Base-by-base conservation (phyloP, 2,888 invertebrate species). In the Salpingus planirostris region DNA sequence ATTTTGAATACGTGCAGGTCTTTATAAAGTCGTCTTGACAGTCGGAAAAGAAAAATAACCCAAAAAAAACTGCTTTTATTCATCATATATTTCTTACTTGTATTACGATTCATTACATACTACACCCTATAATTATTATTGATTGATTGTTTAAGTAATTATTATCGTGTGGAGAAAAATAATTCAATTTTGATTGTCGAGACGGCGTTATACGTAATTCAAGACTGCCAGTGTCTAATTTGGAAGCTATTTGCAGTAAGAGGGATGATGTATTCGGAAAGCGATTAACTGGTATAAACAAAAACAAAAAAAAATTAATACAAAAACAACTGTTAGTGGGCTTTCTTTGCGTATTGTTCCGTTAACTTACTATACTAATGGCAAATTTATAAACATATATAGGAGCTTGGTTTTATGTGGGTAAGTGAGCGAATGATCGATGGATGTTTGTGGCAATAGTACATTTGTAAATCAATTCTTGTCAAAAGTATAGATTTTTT, bases 381-480 rank as follows among this genome's bases (percentile, higher is more conserved):
- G 61, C 65, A 61, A 35, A 65, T 58, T 62, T 64, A 61, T 64
- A 62, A 44, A 47, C 50, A 48, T 54, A 53, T 59, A 59, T 61
- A 64, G 62, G 60, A 60, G 67, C 66, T 67, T 67, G 64, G 62
- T 65, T 66, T 64, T 62, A 57, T 64, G 62, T 63, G 62, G 52
- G 45, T 50, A 43, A 40, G 50, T 52, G 49, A 45, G 45, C 48
- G 51, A 47, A 50, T 52, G 49, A 52, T 43, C 49, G 49, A 40
- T 44, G 54, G 43, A 46, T 51, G 49, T 44, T 52, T 54, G 64
- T 63, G 62, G 64, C 63, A 64, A 66, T 62, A 67, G 64, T 66
- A 68, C 62, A 69, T 69, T 69, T 70, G 68, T 69, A 69, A 67
- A 68, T 65, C 65, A 67, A 66, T 68, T 67, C 64, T 69, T 66